Conservation (phyloP, 2,113 vertebrate genomes). For the Pygoscelis adeliae region DNA sequence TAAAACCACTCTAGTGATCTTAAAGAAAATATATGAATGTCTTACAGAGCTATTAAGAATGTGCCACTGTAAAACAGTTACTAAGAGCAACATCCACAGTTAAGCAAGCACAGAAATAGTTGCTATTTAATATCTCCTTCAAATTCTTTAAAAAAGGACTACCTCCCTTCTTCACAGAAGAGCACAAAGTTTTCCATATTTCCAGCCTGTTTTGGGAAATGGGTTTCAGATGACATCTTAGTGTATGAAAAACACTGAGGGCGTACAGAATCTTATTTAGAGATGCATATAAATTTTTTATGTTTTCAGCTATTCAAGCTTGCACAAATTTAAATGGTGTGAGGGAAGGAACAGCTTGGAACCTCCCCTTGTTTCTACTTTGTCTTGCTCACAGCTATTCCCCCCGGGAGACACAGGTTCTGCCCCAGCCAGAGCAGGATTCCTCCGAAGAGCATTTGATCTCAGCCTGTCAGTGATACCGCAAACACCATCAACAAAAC, state of each 20-base stretch:
- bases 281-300: not conserved
- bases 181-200: not conserved
- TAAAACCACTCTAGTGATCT: not conserved
- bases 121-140: not conserved
- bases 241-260: not conserved
- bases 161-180: not conserved
- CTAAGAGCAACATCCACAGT: not conserved
- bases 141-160: not conserved
- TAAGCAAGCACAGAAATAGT: not conserved
- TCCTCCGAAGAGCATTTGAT: not conserved
- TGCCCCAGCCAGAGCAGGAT: not conserved
- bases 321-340: not conserved
- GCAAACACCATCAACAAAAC: not conserved
- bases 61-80: not conserved
- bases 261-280: not conserved
- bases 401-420: fast-evolving
- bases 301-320: not conserved
- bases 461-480: not conserved
- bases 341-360: not conserved
- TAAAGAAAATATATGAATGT: not conserved
- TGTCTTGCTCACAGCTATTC: not conserved
- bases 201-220: not conserved
- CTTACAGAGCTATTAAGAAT: not conserved
- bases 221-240: not conserved
- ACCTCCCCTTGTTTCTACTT: not conserved